Base-by-base conservation (phyloP, 2,797 vertebrate species). In the Microcaecilia unicolor region DNA sequence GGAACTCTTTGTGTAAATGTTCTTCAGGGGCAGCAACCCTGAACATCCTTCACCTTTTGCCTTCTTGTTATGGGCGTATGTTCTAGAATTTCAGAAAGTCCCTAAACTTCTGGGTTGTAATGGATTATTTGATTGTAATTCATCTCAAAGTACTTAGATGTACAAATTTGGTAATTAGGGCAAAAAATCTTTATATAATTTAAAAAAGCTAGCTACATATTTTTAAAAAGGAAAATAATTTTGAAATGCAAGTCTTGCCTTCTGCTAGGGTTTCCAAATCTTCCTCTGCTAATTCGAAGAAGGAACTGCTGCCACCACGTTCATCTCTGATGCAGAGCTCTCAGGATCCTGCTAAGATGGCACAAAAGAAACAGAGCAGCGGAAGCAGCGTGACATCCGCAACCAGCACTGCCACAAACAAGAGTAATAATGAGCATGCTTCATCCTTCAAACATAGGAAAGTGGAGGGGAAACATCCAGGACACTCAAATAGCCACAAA, bases 401-500 rank as follows among this genome's bases (percentile, higher is more conserved):
- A 10, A 6, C 37, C 2, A 49, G 37, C 19, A 29, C 51, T 44
- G 27, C 41, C 59, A 68, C 42, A 34, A 70, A 3, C 28, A 60
- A 48, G 26, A 66, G 34, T 44, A 56, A 4, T 52, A 49, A 55
- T 29, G 65, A 51, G 29, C 71, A 75, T 25, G 51, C 64, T 18
- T 44, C 51, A 2, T 1, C 36, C 15, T 34, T 50, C 51, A 92
- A 87, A 73, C 79, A 76, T 72, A 89, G 74, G 63, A 89, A 72
- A 61, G 62, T 45, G 42, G 74, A 81, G 18, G 70, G 43, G 40
- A 87, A 78, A 44, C 48, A 31, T 8, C n/a, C 23, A 0, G 75
- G 84, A 17, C 58, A 40, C 23, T 31, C 51, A 0, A 58, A 67
- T 8, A 57, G 21, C n/a, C 51, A 59, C 59, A 89, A 65, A 76